Conservation (phyloP, 2,113 vertebrate genomes). For the Lepidothrix coronata region DNA sequence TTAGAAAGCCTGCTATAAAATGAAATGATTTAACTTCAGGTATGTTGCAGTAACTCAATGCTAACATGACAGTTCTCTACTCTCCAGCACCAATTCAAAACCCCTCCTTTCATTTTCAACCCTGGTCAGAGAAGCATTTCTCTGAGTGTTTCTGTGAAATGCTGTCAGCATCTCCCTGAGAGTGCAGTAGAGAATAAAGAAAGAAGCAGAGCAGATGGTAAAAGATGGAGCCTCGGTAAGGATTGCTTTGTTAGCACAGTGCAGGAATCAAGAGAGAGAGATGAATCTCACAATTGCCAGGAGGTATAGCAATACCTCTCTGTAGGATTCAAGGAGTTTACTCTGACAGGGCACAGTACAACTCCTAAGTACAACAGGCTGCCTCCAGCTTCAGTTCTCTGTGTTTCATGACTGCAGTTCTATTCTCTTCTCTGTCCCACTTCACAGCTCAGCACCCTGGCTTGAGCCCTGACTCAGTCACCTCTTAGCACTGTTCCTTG, state of each 20-base stretch:
- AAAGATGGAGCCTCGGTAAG: background rate
- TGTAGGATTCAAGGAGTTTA: background rate
- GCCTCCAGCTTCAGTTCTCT: background rate
- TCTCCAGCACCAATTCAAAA: background rate
- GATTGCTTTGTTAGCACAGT: background rate
- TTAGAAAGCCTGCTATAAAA: background rate
- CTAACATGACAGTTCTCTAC: background rate
- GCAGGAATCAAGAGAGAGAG: background rate
- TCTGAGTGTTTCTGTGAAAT: background rate
- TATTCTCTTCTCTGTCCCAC: background rate
- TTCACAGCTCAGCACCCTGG: background rate
- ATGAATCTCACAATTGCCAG: background rate
- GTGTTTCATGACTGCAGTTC: background rate
- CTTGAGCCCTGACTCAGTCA: background rate
- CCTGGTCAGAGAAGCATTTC: background rate
- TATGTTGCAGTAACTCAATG: background rate
- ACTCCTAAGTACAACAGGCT: fast-evolving
- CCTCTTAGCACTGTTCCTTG: fast-evolving
- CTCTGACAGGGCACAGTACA: background rate
- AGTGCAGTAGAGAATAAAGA: background rate
- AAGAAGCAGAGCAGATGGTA: background rate
- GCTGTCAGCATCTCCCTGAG: background rate
- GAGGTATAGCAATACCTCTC: background rate
- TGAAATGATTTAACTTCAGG: background rate
- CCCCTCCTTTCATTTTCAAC: background rate